Conservation (phyloP, 2,797 vertebrate species). For the Danio choprae region DNA sequence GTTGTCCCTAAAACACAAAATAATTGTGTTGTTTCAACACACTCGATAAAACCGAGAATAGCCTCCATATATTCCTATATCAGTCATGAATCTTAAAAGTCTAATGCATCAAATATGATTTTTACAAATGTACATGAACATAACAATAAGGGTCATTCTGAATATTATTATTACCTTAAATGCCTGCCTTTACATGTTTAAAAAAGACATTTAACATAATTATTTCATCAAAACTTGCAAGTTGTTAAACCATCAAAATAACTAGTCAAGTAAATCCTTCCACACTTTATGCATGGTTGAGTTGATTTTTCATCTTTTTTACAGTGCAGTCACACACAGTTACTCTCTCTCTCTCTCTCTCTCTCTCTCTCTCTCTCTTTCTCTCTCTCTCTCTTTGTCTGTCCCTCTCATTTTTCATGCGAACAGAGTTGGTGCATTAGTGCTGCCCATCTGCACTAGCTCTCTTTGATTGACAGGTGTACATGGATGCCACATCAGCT, state of each 20-base stretch:
- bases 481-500: slow-evolving; percentile 74
- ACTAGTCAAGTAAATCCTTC: neutral
- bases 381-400: neutral
- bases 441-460: slow-evolving; percentile 68
- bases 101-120: no score
- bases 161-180: no score
- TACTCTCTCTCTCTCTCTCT: neutral
- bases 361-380: no score
- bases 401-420: slow-evolving; percentile 32
- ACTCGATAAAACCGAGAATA: no score
- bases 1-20: no score
- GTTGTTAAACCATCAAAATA: neutral
- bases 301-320: neutral
- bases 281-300: neutral
- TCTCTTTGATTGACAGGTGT: slow-evolving; percentile 80
- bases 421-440: slow-evolving; percentile 38
- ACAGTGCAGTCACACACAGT: neutral
- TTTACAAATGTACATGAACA: no score
- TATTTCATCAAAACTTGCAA: neutral
- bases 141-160: no score
- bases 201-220: neutral
- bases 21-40: no score
- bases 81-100: no score
- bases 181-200: no score
- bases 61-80: no score